phyloP scores from a whole-genome alignment of 2,113 vertebrate genomes.

The Neomonachus schauinslandi region DNA sequence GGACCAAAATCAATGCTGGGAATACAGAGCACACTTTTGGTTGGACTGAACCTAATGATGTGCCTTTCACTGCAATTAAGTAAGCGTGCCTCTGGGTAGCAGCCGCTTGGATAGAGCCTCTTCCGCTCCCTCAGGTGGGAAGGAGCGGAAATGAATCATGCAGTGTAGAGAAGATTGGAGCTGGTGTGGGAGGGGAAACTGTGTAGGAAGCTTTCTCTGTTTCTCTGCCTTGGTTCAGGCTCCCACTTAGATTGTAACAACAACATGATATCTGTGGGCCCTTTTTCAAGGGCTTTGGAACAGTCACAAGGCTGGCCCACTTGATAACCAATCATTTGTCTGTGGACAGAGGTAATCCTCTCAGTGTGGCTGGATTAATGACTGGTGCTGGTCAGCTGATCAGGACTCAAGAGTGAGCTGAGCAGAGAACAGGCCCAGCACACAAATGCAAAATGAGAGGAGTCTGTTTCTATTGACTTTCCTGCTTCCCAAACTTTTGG shows the following conservation, averaged over 20 bases:
- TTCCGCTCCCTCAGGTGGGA: background rate
- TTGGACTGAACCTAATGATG: background rate
- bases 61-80: background rate
- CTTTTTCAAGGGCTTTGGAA: background rate
- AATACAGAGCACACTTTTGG: background rate
- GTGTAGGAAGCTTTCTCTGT: background rate
- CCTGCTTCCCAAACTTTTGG: background rate
- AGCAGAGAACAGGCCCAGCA: background rate
- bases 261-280: background rate
- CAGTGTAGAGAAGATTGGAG: background rate
- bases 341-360: background rate
- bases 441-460: background rate
- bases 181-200: background rate
- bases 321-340: background rate
- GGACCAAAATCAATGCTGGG: background rate
- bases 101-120: background rate
- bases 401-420: background rate
- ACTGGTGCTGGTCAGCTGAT: background rate
- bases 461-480: background rate
- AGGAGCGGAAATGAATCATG: conserved; percentile 46
- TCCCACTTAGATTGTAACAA: background rate
- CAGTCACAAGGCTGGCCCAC: background rate
- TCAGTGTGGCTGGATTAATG: background rate
- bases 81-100: background rate
- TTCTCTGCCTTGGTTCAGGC: background rate